These are phyloP conservation scores for Eleginops maclovinus DNA, from an alignment of 2,113 vertebrate genomes.

Conservation along the genomic window DNA sequence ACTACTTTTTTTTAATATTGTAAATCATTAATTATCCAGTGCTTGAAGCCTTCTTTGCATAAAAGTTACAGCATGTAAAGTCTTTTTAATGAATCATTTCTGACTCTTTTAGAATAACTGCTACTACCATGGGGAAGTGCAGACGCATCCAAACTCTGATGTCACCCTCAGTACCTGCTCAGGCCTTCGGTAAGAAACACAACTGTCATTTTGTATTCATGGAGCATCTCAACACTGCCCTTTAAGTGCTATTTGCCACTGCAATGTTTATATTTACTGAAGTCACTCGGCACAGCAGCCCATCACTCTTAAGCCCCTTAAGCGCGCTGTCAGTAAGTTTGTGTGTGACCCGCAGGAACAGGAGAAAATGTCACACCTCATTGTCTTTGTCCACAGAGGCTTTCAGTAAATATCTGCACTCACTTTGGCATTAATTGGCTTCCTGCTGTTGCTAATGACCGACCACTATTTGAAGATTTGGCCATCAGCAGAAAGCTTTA, in stretches of 20 bases:
- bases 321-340: constrained; percentile 57
- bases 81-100: neutral
- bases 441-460: constrained; percentile 61
- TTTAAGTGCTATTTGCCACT: constrained; percentile 59
- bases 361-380: constrained; percentile 68
- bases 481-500: constrained; percentile 19
- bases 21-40: constrained; percentile 20
- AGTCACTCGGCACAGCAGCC: constrained; percentile 52
- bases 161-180: constrained; percentile 84
- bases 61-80: neutral
- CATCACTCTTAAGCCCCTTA: constrained; percentile 55
- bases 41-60: constrained; percentile 1
- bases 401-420: constrained; percentile 45
- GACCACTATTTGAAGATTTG: constrained; percentile 19
- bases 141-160: constrained; percentile 74
- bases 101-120: constrained; percentile 81
- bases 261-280: constrained; percentile 68
- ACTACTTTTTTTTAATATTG: constrained; percentile 1
- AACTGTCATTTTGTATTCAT: constrained; percentile 42
- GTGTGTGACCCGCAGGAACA: constrained; percentile 42
- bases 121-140: constrained; percentile 85
- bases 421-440: constrained; percentile 53
- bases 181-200: constrained; percentile 82
- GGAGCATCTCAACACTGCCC: constrained; percentile 39
- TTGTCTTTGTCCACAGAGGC: constrained; percentile 55